Conservation (phyloP, 2,888 invertebrate species). For the Lepidochitona cinerea region DNA sequence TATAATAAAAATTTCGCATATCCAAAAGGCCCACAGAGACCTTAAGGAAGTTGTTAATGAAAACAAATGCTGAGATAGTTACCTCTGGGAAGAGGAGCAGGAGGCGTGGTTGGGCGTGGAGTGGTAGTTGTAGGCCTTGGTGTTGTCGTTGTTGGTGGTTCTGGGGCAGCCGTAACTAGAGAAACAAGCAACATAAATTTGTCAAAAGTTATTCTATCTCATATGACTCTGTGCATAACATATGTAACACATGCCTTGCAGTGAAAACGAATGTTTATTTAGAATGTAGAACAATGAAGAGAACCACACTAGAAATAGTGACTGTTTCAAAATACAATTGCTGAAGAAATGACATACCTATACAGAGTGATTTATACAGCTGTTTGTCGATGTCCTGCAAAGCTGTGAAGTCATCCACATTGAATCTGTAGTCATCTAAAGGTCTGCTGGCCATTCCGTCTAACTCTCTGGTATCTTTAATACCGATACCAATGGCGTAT, state of each 20-base stretch:
- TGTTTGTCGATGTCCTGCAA: conserved; percentile 22
- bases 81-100: background rate
- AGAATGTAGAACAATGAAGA: no score
- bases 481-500: conserved; percentile 55
- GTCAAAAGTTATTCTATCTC: no score
- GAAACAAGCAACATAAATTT: no score
- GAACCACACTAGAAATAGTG: no score
- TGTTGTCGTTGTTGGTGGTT: background rate
- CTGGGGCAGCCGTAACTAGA: background rate
- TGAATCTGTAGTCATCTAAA: conserved; percentile 35
- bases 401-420: conserved; percentile 38
- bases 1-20: no score
- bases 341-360: conserved; percentile 14
- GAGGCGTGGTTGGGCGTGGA: background rate
- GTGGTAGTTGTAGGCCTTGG: background rate
- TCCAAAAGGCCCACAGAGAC: no score
- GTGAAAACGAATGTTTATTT: no score
- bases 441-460: conserved; percentile 46
- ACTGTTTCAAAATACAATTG: no score
- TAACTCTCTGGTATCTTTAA: conserved; percentile 38
- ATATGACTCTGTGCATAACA: no score
- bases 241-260: no score
- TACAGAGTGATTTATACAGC: conserved; percentile 22
- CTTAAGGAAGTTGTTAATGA: no score
- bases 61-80: no score